These are phyloP conservation scores for Poeciliopsis gracilis DNA, from an alignment of 2,797 vertebrate species.

Conservation along the genomic window DNA sequence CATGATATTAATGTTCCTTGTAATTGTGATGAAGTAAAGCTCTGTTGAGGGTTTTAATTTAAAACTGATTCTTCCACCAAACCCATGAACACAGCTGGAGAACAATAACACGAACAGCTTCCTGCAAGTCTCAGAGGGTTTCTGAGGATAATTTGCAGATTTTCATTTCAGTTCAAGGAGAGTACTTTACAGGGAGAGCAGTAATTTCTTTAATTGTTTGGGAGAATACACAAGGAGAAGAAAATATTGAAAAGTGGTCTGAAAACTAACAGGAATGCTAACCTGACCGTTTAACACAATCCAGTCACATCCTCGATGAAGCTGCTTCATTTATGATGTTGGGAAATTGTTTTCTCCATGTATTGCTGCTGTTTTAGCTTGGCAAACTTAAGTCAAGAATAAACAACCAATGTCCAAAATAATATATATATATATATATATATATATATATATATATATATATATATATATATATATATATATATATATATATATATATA, in stretches of 20 bases:
- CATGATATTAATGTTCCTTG: background rate
- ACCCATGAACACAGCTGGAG: background rate
- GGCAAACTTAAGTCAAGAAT: background rate
- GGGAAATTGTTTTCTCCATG: background rate
- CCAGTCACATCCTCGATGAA: background rate
- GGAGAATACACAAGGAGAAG: background rate
- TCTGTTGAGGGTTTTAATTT: background rate
- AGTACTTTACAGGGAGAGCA: background rate
- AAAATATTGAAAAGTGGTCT: background rate
- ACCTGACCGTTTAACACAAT: background rate
- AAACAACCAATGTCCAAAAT: background rate
- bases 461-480: no score
- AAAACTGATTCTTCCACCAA: background rate
- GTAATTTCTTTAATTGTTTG: background rate
- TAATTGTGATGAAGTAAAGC: background rate
- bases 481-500: no score
- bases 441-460: no score
- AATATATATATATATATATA: no score
- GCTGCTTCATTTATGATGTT: background rate
- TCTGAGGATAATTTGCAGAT: background rate
- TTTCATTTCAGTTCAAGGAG: background rate
- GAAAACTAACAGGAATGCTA: background rate
- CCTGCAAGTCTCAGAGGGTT: background rate
- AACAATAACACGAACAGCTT: background rate
- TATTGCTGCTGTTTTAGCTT: background rate